These are phyloP conservation scores for Takifugu rubripes DNA, from an alignment of 2,797 vertebrate species.

Conservation along the genomic window DNA sequence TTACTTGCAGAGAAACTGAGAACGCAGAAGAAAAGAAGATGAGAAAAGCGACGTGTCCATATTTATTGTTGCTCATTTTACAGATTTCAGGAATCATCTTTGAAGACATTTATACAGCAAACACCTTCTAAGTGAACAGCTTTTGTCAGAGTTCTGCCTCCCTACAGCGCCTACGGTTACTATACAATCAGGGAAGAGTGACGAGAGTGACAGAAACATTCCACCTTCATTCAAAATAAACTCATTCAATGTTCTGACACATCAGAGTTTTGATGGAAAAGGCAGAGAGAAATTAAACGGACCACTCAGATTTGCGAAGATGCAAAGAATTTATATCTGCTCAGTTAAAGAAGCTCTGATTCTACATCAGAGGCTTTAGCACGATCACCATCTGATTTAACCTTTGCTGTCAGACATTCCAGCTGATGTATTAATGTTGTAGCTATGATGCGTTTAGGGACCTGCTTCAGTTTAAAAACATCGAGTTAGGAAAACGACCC, in stretches of 20 bases:
- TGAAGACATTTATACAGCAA: slow-evolving; percentile 73
- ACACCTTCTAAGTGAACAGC: slow-evolving; percentile 57
- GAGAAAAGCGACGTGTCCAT: slow-evolving; percentile 64
- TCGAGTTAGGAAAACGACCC: too few relatives aligned
- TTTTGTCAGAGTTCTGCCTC: slow-evolving; percentile 36
- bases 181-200: slow-evolving; percentile 74
- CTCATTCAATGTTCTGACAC: not conserved
- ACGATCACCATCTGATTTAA: too few relatives aligned
- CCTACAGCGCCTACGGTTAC: slow-evolving; percentile 54
- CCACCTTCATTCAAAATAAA: not conserved
- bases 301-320: too few relatives aligned
- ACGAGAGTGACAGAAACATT: slow-evolving; percentile 5
- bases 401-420: too few relatives aligned
- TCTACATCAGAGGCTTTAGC: too few relatives aligned
- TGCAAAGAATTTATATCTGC: too few relatives aligned
- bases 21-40: slow-evolving; percentile 10
- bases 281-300: too few relatives aligned
- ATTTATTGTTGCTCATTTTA: slow-evolving; percentile 76
- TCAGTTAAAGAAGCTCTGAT: too few relatives aligned
- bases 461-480: too few relatives aligned
- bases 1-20: not conserved
- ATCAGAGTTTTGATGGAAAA: too few relatives aligned
- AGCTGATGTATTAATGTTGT: too few relatives aligned
- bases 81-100: slow-evolving; percentile 68
- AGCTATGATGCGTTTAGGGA: too few relatives aligned